These are phyloP conservation scores for Neopelma chrysocephalum DNA, from an alignment of 2,797 vertebrate species.

Conservation along the genomic window DNA sequence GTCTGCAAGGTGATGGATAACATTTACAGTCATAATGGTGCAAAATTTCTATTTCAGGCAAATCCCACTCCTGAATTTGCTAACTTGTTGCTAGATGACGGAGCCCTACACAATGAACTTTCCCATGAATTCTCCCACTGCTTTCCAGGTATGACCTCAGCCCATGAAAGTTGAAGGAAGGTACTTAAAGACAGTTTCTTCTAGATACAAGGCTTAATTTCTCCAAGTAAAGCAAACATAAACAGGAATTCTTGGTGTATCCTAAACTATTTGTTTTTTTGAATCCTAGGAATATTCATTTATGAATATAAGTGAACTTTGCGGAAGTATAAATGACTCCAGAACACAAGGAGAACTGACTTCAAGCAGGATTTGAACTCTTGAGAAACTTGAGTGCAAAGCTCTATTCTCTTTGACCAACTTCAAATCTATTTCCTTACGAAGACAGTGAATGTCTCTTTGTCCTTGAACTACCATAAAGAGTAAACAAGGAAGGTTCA, in stretches of 20 bases:
- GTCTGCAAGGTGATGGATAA: background rate
- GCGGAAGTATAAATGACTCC: background rate
- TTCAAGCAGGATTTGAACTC: background rate
- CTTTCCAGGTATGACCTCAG: background rate
- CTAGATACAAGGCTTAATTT: background rate
- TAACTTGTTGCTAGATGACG: accelerated
- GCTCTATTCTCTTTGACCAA: background rate
- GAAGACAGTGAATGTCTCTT: background rate
- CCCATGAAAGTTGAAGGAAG: background rate
- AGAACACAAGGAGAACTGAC: background rate
- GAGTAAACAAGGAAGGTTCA: background rate
- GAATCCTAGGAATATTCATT: background rate
- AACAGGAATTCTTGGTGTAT: background rate
- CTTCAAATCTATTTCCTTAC: background rate
- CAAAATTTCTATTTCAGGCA: background rate
- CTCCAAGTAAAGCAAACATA: background rate
- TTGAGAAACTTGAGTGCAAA: background rate
- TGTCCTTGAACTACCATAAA: background rate
- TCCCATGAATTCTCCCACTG: background rate
- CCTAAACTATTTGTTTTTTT: background rate
- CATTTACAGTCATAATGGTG: background rate
- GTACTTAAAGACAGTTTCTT: background rate
- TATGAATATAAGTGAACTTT: background rate
- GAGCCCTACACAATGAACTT: background rate
- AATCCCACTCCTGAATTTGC: background rate